These are phyloP conservation scores for Rhyacichthys aspro DNA, from an alignment of 2,797 vertebrate species.

Conservation along the genomic window DNA sequence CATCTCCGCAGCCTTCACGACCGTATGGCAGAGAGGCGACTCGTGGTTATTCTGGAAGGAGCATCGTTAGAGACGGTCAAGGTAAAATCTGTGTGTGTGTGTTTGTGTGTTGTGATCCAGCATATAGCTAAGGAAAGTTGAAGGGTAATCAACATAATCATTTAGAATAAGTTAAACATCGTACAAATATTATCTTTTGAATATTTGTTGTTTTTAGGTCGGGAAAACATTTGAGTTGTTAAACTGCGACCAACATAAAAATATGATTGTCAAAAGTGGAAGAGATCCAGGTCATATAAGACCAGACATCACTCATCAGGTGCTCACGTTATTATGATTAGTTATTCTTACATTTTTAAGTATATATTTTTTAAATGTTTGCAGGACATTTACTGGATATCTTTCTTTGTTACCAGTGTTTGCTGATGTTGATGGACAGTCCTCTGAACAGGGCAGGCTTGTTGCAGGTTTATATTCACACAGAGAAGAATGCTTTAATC, in stretches of 20 bases:
- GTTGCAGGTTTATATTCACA: conserved; percentile 95
- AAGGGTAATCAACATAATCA: background rate
- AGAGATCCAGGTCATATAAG: conserved; percentile 89
- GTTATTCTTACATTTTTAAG: background rate
- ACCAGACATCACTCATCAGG: conserved; percentile 96
- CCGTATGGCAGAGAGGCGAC: conserved; percentile 81
- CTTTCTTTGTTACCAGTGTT: conserved; percentile 60
- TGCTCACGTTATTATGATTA: conserved; percentile 47
- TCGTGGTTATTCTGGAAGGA: conserved; percentile 90
- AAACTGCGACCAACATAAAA: conserved; percentile 96
- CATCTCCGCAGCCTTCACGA: conserved; percentile 74
- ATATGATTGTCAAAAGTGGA: conserved; percentile 88
- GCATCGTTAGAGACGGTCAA: conserved; percentile 94
- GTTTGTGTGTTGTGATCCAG: conserved; percentile 18
- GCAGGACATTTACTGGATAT: background rate
- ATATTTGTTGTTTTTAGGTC: conserved; percentile 74
- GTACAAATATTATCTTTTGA: background rate
- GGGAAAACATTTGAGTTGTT: conserved; percentile 94
- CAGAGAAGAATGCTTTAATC: conserved; percentile 92
- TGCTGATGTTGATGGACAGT: conserved; percentile 98
- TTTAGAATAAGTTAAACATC: background rate
- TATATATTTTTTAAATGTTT: background rate
- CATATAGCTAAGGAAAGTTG: conserved; percentile 2
- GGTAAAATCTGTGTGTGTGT: conserved; percentile 71
- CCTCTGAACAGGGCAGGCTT: conserved; percentile 94